These are phyloP conservation scores for Imbricaverruca yamaguchii DNA, from an alignment of 2,888 invertebrate genomes.

Conservation along the genomic window DNA sequence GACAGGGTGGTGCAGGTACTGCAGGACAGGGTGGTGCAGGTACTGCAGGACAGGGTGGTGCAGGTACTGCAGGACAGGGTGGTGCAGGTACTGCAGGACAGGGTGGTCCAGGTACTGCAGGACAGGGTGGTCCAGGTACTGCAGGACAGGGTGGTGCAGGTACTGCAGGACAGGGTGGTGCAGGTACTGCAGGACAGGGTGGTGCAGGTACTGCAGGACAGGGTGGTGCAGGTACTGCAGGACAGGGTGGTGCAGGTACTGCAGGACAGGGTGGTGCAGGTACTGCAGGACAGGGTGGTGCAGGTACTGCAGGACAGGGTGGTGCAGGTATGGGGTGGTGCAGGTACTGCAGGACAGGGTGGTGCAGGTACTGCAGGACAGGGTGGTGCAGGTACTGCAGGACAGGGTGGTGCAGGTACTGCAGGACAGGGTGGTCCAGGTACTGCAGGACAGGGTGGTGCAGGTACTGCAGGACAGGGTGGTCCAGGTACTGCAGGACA, in stretches of 20 bases:
- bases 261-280: constrained; percentile 36
- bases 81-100: constrained; percentile 35
- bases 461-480: constrained; percentile 36
- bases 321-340: too few relatives aligned
- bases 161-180: constrained; percentile 36
- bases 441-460: constrained; percentile 36
- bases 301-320: constrained; percentile 36
- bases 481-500: constrained; percentile 35
- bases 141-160: constrained; percentile 36
- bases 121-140: constrained; percentile 36
- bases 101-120: constrained; percentile 36
- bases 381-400: constrained; percentile 36
- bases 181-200: constrained; percentile 36
- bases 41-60: constrained; percentile 36
- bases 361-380: constrained; percentile 35
- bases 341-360: constrained; percentile 36
- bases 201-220: constrained; percentile 35
- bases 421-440: constrained; percentile 36
- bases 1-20: constrained; percentile 36
- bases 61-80: constrained; percentile 36
- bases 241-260: constrained; percentile 36
- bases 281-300: constrained; percentile 36
- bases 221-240: constrained; percentile 36
- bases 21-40: constrained; percentile 36
- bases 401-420: constrained; percentile 36